Base-by-base conservation (phyloP, 1,140 invertebrate genomes). In the Chrysomallon squamiferum region DNA sequence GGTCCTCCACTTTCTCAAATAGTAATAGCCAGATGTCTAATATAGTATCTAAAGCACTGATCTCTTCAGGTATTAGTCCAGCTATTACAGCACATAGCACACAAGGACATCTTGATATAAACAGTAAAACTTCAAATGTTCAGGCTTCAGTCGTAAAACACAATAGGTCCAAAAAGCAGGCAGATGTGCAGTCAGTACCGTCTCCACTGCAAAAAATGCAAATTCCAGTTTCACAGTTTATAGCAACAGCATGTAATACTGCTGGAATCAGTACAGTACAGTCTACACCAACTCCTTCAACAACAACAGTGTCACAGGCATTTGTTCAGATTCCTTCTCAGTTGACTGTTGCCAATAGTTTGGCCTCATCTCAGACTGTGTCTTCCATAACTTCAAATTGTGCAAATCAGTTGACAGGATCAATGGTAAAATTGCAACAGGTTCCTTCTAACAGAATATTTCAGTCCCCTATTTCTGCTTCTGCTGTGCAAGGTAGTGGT, bases 221-320 rank as follows among this genome's bases (percentile, higher is more conserved):
- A 30, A 35, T 68, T 4, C 66, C 66, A 27, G n/a, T 68, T 27
- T 47, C 61, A 25, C 61, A 54, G 50, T 54, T 54, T 30, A 54
- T 54, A 54, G 50, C 50, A 20, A 54, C 50, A 15, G 50, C 33
- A 2, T 59, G 20, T 27, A 59, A 59, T 22, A 11, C 22, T 59
- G 32, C 58, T 22, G 58, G 58, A 25, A 54, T 54, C 25, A 25
- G 29, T 30, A 54, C 50, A 22, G 50, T 30, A 27, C 50, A 54
- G 50, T 54, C 50, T 15, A 54, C 62, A 29, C 41, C 69, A 15
- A 73, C 74, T 9, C 27, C 54, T 22, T 71, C 71, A 13, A 76
- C 74, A n/a, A 71, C 69, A 32, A 76, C 74, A 6, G 62, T 76
- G 13, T 66, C 69, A 9, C 76, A 77, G 65, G 59, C 70, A 2